Evolutionary conservation across 2,888 invertebrate genomes (phyloP).

Genomic region (Busseola fusca): DNA sequence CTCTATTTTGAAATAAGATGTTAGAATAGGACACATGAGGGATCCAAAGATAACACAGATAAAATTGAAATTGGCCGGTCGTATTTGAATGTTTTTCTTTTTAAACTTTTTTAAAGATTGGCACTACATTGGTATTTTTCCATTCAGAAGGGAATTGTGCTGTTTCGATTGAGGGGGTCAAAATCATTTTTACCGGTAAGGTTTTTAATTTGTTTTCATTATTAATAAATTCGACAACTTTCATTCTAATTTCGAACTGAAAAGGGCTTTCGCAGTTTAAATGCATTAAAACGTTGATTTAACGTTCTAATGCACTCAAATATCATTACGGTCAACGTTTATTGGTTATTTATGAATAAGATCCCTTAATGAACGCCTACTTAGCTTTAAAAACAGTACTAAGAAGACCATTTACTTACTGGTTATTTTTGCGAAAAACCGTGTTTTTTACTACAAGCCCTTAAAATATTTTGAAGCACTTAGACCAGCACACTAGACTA

Average conservation of each 20-base stretch:
- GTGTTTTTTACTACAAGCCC: not conserved
- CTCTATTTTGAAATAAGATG: not conserved
- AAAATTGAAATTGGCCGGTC: not conserved
- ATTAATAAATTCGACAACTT: not conserved
- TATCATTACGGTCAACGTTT: not conserved
- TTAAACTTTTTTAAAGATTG: not conserved
- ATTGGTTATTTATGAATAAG: not conserved
- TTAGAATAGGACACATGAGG: not conserved
- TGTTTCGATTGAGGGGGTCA: not conserved
- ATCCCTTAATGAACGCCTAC: not conserved
- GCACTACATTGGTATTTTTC: not conserved
- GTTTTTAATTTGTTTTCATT: not conserved
- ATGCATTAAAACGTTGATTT: not conserved
- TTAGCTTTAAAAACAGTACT: not conserved
- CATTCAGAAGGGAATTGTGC: not conserved
- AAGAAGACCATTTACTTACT: not conserved
- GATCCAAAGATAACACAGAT: not conserved
- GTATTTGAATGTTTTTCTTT: not conserved
- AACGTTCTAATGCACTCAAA: not conserved
- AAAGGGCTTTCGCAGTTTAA: not conserved
- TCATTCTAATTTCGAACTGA: not conserved
- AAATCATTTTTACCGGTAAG: not conserved
- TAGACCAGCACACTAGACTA: too few relatives aligned
- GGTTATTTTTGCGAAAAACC: not conserved
- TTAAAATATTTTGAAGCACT: slow-evolving; percentile 14